These are phyloP conservation scores for Augochlorella aurata DNA, from an alignment of 2,888 invertebrate genomes.

Conservation along the genomic window DNA sequence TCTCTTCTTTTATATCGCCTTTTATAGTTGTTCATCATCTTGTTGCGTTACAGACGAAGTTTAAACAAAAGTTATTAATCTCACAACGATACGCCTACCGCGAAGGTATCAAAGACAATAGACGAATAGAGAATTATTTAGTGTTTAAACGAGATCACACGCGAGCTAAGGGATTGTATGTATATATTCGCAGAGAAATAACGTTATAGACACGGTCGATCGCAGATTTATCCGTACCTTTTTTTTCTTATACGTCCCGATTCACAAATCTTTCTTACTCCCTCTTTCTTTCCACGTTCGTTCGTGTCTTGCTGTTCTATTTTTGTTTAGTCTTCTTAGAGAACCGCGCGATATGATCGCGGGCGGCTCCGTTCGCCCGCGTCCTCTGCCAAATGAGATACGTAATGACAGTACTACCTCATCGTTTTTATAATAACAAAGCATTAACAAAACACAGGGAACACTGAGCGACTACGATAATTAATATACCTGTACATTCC, in stretches of 20 bases:
- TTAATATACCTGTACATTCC: slow-evolving; percentile 64
- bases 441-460: slow-evolving; percentile 67
- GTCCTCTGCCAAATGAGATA: slow-evolving; percentile 71
- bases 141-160: slow-evolving; percentile 69
- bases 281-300: neutral
- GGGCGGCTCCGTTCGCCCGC: slow-evolving; percentile 43
- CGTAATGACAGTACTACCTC: slow-evolving; percentile 78
- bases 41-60: slow-evolving; percentile 72
- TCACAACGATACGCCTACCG: slow-evolving; percentile 80
- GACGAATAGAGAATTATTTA: slow-evolving; percentile 78
- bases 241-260: slow-evolving; percentile 2
- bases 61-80: slow-evolving; percentile 74
- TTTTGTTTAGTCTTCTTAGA: slow-evolving; percentile 23
- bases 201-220: slow-evolving; percentile 25
- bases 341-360: slow-evolving; percentile 39
- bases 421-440: slow-evolving; percentile 69
- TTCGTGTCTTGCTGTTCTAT: neutral
- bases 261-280: neutral
- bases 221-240: slow-evolving; percentile 22
- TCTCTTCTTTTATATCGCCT: slow-evolving; percentile 40
- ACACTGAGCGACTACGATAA: slow-evolving; percentile 62
- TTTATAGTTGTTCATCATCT: slow-evolving; percentile 41
- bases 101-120: slow-evolving; percentile 79
- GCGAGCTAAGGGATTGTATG: slow-evolving; percentile 48
- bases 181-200: slow-evolving; percentile 40